Percentiles rank a stretch among this genome's conserved stretches.
These are phyloP conservation scores for Leptinotarsa rubiginosa DNA, from an alignment of 2,888 invertebrate genomes.

Conservation along the genomic window DNA sequence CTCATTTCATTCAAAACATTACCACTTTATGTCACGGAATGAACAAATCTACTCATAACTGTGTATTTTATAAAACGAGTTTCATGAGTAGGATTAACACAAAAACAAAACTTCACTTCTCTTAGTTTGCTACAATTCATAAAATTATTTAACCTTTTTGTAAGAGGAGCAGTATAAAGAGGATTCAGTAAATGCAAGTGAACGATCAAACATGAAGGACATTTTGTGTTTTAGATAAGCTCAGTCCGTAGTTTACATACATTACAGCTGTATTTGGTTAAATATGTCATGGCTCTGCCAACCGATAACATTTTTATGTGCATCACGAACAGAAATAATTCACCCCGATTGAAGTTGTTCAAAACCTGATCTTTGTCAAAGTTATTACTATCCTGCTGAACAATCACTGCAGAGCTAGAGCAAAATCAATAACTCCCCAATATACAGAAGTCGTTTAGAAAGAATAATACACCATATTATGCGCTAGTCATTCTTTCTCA, in stretches of 20 bases:
- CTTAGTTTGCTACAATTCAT: too few relatives aligned
- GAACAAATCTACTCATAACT: too few relatives aligned
- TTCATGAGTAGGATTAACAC: too few relatives aligned
- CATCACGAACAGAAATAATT: background rate
- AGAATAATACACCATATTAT: background rate
- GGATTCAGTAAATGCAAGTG: too few relatives aligned
- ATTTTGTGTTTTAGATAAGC: background rate
- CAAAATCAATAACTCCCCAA: conserved; percentile 11
- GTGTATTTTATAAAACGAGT: too few relatives aligned
- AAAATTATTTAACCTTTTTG: too few relatives aligned
- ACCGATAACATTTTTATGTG: background rate
- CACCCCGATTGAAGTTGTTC: background rate
- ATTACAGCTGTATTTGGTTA: background rate
- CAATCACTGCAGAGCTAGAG: conserved; percentile 4
- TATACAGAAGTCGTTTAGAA: background rate
- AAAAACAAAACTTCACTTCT: too few relatives aligned
- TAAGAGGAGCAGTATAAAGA: too few relatives aligned
- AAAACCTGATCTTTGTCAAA: background rate
- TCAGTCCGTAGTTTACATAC: background rate
- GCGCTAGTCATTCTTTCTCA: conserved; percentile 10
- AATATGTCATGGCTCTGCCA: background rate
- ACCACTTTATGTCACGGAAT: too few relatives aligned
- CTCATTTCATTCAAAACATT: too few relatives aligned
- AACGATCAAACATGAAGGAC: background rate
- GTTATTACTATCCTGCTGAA: background rate